Evolutionary conservation across 1,140 invertebrate genomes (phyloP).

Genomic region (Macrocentrus cingulum): DNA sequence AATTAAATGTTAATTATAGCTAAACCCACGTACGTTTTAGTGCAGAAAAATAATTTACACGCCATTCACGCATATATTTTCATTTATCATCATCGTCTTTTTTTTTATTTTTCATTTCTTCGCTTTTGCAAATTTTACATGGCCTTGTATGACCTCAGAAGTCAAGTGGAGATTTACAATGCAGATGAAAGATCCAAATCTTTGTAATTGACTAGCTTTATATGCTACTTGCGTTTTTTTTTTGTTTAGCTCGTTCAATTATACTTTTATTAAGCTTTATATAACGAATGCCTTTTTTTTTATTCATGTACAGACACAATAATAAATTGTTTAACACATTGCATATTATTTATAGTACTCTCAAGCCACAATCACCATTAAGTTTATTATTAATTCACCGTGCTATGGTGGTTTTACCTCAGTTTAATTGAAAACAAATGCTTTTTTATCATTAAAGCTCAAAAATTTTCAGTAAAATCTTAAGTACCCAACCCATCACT

Average conservation of each 20-base stretch:
- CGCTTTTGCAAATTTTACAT: slow-evolving; percentile 3
- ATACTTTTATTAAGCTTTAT: slow-evolving; percentile 14
- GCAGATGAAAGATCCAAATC: slow-evolving; percentile 31
- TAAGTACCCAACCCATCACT: not conserved
- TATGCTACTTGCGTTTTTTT: slow-evolving; percentile 30
- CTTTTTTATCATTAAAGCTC: not conserved
- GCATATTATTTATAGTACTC: no score
- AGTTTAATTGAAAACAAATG: not conserved
- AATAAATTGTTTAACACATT: no score
- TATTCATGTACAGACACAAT: no score
- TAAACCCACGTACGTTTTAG: slow-evolving; percentile 31
- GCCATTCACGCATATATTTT: slow-evolving; percentile 32
- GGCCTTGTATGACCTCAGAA: not conserved
- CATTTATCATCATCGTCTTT: no score
- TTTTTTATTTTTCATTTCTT: slow-evolving; percentile 13
- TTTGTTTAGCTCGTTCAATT: slow-evolving; percentile 18
- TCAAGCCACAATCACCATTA: no score
- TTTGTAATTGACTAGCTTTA: slow-evolving; percentile 55
- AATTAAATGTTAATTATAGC: slow-evolving; percentile 30
- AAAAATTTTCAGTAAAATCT: no score
- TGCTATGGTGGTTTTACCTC: not conserved
- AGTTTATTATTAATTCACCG: not conserved
- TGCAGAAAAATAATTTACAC: slow-evolving; percentile 41
- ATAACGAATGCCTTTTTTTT: slow-evolving; percentile 15
- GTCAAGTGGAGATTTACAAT: slow-evolving; percentile 16